Base-by-base conservation (phyloP, 1,140 invertebrate species). In the Drosophila cardini region DNA sequence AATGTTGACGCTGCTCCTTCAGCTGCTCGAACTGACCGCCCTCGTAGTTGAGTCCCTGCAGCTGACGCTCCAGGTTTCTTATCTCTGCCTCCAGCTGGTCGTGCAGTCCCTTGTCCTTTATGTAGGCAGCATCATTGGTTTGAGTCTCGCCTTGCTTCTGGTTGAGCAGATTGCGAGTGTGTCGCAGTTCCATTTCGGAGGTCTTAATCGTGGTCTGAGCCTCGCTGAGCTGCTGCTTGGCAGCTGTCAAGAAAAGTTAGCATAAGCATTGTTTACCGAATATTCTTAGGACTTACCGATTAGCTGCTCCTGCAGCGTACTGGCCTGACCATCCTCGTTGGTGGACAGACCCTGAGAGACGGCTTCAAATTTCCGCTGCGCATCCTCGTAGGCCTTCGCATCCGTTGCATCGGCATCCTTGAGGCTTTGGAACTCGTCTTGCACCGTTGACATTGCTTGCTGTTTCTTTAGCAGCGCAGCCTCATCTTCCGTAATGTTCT, bases 251-350 rank as follows among this genome's bases (percentile, higher is more conserved):
- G 65, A 30, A 69, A 53, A 1, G 0, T 0, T 0, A 45, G 36
- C 1, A 32, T 55, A 26, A 63, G 42, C 43, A 1, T 57, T 7
- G 21, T 16, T 0, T 8, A 21, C n/a, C 9, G 4, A 5, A 9
- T 10, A 11, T 13, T 1, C 18, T 36, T 2, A 15, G 32, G 42
- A 90, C 90, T 75, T 91, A 96, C 96, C 94, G 80, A 98, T 98
- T 1, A 98, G 93, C 90, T 98, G 97, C 75, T 98, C 97, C 90
- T 97, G 96, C 15, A 99, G 93, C 4, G 97, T 97, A n/a, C 96
- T 95, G 62, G 95, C 95, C 91, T 96, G 94, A 11, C 97, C 97
- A 79, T 95, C 95, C n/a, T 96, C 95, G 63, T 95, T 96, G 21
- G 95, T 94, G 32, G 97, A 95, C 48, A 97, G 92, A 18, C 98